phyloP scores from a whole-genome alignment of 2,797 vertebrate genomes.

The Furcifer pardalis region DNA sequence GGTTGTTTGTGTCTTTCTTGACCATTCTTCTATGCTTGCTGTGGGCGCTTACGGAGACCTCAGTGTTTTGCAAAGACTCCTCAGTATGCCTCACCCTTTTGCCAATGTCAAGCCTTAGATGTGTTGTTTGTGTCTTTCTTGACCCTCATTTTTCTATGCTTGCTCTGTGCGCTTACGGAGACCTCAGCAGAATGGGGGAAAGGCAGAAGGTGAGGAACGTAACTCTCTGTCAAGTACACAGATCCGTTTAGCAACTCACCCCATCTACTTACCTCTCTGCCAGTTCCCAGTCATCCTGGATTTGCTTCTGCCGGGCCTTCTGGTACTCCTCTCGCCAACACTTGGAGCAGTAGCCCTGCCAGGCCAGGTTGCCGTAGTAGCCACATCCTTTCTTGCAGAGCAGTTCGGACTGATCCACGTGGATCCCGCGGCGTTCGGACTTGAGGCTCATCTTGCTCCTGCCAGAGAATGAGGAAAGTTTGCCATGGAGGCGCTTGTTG shows the following conservation, averaged over 20 bases:
- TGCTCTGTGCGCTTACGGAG: no score
- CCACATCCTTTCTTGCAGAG: constrained; percentile 98
- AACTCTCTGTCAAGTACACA: no score
- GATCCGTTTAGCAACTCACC: background rate
- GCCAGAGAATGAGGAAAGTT: constrained; percentile 32
- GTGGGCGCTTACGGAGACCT: no score
- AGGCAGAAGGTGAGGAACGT: no score
- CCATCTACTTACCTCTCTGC: constrained; percentile 86
- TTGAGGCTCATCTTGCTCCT: constrained; percentile 90
- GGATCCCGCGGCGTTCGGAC: constrained; percentile 92
- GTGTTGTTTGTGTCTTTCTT: no score
- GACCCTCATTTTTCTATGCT: no score
- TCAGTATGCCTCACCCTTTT: no score
- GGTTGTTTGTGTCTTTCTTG: no score
- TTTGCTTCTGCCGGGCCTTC: constrained; percentile 93
- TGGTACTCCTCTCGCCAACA: constrained; percentile 99
- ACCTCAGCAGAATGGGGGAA: no score
- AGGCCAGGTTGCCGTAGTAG: constrained; percentile 95
- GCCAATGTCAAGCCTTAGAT: no score
- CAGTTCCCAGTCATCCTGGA: constrained; percentile 96
- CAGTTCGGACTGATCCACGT: constrained; percentile 95
- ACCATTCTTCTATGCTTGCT: no score
- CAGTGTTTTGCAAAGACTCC: no score
- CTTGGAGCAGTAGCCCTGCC: constrained; percentile 98
- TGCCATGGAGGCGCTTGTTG: background rate